Evolutionary conservation across 2,888 invertebrate genomes (phyloP), one percentile per base, ranked within the genome.

Genomic region (Acronicta aceris): DNA sequence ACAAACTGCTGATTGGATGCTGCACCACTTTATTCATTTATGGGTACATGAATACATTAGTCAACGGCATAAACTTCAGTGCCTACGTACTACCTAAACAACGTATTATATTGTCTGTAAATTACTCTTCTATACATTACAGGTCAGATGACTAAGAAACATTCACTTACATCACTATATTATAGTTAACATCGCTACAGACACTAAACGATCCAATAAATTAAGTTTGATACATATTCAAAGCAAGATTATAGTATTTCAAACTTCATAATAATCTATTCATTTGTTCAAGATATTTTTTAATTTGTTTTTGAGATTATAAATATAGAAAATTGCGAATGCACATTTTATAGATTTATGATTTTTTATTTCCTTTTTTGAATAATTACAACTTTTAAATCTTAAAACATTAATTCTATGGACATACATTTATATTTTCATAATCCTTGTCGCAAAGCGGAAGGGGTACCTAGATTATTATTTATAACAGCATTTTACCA

Each of bases 1-100:
- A 60, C 0, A 52, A 74, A 80, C 43, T 36, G 73, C 16, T 5
- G 17, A 3, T 43, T 59, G 65, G 70, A 81, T 88, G 86, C 84
- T 89, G 91, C 88, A 90, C 86, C 88, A 88, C 81, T 92, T 92
- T 90, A 92, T 91, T 92, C 81, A 90, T 90, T 91, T 87, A 90
- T 85, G 73, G 82, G 79, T 84, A 93, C 91, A 93, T 88, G 89
- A 91, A 91, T 92, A 93, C 88, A 90, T 88, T 89, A 87, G 87
- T 92, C 88, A 94, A 93, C 93, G 87, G 90, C 93, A 93, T 94
- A 94, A 94, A 94, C 89, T 93, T 90, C 89, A 89, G 91, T 92
- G 92, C 89, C 93, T 93, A 94, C 92, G 78, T 86, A 93, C 93
- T 93, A 94, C 92, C 92, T 93, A 93, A 93, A 93, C 93, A 93